Base-by-base conservation (phyloP, 2,113 vertebrate species). In the Epinephelus cyanopodus region DNA sequence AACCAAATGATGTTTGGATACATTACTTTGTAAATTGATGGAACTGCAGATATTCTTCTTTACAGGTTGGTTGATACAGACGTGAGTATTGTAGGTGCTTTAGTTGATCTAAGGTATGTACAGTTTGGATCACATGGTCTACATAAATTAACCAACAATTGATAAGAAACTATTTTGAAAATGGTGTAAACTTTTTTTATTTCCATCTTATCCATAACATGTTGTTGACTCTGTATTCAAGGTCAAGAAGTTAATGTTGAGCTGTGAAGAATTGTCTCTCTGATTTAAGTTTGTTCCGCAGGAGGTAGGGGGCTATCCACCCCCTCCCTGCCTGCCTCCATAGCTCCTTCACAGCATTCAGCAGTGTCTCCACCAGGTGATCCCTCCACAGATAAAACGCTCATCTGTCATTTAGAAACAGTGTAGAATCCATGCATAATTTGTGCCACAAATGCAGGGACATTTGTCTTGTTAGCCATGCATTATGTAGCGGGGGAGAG, bases 381-480 rank as follows among this genome's bases (percentile, higher is more conserved):
- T 82, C 74, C 60, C 74, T 74, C 47, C 68, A 56, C 62, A 78
- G 90, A 84, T 85, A 87, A 90, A 89, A 92, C 77, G 91, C 92
- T 94, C 93, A 91, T 92, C 93, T 95, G 94, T 92, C 93, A 89
- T 92, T 95, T 94, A 96, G 96, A 96, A 96, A 96, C 96, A 94
- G 95, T 95, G 94, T 90, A 95, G 94, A 92, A 90, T 75, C 81
- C 88, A 95, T 96, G 95, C 96, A 97, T 97, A 94, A 97, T 97
- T 97, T 95, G 96, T 96, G 78, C 81, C 83, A 94, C 94, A 96
- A 96, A 76, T 94, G 91, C 95, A 93, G 92, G 95, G 95, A 96
- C 96, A 97, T 97, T 97, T 96, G 96, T 96, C 96, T 97, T 96
- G 94, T 96, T 97, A 95, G 92, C 94, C 90, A 97, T 97, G 93